Conservation (phyloP, 2,888 invertebrate genomes). For the Ichneumoninae sp. region DNA sequence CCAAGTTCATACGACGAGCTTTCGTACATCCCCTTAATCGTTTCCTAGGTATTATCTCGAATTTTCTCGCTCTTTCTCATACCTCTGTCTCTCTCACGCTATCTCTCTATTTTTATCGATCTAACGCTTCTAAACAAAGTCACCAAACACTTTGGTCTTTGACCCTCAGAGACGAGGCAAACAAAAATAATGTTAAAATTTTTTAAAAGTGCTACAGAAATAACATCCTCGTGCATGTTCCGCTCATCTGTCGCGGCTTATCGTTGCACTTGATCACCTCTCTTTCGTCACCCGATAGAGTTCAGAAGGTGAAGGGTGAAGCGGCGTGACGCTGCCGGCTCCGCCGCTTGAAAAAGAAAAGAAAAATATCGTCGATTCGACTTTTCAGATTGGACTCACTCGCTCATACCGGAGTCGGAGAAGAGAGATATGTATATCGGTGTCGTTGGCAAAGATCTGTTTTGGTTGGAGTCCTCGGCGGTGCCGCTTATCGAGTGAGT, state of each 20-base stretch:
- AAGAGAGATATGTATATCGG: conserved; percentile 81
- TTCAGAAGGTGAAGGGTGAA: conserved; percentile 52
- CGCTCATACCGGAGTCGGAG: conserved; percentile 78
- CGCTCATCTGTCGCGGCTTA: conserved; percentile 47
- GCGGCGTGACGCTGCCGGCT: conserved; percentile 25
- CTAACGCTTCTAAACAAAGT: conserved; percentile 13
- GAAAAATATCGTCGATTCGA: conserved; percentile 44
- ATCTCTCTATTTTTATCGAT: conserved; percentile 7
- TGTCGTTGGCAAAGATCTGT: conserved; percentile 80
- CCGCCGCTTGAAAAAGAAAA: conserved; percentile 1
- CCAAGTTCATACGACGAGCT: conserved; percentile 82
- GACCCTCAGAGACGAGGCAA: conserved; percentile 2
- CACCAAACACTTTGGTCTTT: conserved; percentile 22
- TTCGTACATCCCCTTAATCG: conserved; percentile 82
- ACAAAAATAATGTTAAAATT: neutral
- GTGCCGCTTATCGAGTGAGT: conserved; percentile 80
- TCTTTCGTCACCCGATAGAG: conserved; percentile 63
- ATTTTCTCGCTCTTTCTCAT: conserved; percentile 48
- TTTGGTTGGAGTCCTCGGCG: conserved; percentile 81
- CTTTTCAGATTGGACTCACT: conserved; percentile 81
- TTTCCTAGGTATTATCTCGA: conserved; percentile 80
- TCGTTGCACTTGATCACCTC: conserved; percentile 56
- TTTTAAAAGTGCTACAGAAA: conserved; percentile 7
- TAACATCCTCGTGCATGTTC: conserved; percentile 27
- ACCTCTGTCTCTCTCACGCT: conserved; percentile 23